Evolutionary conservation across 2,797 vertebrate genomes (phyloP), one percentile per base, ranked within the genome.

Genomic region (Corythornis leucogaster): DNA sequence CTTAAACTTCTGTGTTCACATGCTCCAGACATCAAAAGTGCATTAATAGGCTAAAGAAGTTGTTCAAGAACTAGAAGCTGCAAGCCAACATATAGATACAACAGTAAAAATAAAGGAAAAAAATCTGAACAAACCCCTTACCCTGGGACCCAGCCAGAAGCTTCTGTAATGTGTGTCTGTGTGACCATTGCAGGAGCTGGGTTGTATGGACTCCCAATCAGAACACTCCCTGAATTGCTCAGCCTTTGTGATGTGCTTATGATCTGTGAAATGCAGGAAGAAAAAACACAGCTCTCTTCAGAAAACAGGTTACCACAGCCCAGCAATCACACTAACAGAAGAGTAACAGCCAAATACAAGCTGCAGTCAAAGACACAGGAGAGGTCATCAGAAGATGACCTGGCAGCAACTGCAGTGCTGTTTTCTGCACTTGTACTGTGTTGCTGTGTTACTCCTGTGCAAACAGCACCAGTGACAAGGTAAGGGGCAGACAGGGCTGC

Each of bases 211-310:
- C 97, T 98, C 95, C 98, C 98, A 61, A 98, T 97, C 87, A 98
- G 98, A 97, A 98, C 97, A 85, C 96, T 97, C 91, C 98, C 98
- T 89, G 98, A 96, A 94, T 89, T 98, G 90, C 95, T 93, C 92
- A 98, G 97, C 95, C 98, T 98, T 96, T 98, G 98, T 21, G 98
- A 97, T 92, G 98, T 98, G 97, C 98, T 98, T 97, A 98, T 98
- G 95, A 98, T 98, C 98, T 98, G 78, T 31, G 87, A 90, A 67
- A 90, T 88, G 75, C 2, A 89, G 42, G 83, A 88, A 90, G 18
- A 95, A 77, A 93, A 83, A 5, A 0, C 31, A 83, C 35, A 69
- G n/a, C 4, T 59, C 20, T 77, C 43, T 62, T 33, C 76, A 78
- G 61, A 75, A 87, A 79, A 55, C 13, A 68, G 33, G 22, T 86